phyloP scores from a whole-genome alignment of 2,113 vertebrate species.

The Agapornis roseicollis region DNA sequence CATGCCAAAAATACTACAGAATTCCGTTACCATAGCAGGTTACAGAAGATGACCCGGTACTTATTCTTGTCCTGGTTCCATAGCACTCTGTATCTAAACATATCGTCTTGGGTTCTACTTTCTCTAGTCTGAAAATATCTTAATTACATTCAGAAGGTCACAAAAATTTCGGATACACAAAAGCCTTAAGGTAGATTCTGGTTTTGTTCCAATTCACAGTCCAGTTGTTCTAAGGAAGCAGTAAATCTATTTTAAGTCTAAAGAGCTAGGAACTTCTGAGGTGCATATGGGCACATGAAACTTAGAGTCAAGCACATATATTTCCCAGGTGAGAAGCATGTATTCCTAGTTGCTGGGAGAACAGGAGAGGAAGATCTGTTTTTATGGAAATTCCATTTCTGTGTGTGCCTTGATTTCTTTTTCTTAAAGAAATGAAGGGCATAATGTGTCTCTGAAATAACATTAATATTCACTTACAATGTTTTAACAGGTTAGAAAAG shows the following conservation, averaged over 20 bases:
- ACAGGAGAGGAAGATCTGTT: not conserved
- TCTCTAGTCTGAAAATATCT: not conserved
- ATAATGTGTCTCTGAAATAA: not conserved
- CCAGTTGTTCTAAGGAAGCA: not conserved
- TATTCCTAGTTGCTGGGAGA: not conserved
- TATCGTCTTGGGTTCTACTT: not conserved
- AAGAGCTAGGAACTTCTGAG: not conserved
- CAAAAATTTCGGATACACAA: not conserved
- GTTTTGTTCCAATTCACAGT: not conserved
- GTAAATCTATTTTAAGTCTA: not conserved
- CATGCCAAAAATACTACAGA: not conserved
- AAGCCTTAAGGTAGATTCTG: not conserved
- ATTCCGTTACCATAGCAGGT: not conserved
- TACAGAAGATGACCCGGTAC: not conserved
- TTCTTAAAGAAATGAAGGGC: not conserved
- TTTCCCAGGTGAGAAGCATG: not conserved
- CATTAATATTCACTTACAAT: not conserved
- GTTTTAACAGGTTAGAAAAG: slow-evolving; percentile 11
- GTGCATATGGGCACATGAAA: not conserved
- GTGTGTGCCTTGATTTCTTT: not conserved
- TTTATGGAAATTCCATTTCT: not conserved
- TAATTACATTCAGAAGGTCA: not conserved
- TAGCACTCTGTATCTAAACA: not conserved
- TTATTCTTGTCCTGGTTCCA: not conserved
- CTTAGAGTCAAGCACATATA: not conserved